Percentiles rank a stretch among this genome's conserved stretches.
phyloP scores from a whole-genome alignment of 1,140 invertebrate species.

The Scaptodrosophila lebanonensis region DNA sequence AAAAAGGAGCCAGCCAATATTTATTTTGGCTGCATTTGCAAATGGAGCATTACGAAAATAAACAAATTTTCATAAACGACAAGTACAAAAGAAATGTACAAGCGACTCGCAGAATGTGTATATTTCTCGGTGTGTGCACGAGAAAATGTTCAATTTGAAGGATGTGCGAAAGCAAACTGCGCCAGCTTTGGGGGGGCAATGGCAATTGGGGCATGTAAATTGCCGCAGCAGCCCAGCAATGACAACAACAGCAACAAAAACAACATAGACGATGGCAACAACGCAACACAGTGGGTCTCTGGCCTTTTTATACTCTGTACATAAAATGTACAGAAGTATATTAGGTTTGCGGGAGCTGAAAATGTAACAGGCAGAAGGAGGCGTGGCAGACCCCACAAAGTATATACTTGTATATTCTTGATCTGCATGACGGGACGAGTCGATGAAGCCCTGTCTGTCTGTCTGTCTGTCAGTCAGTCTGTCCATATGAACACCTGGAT shows the following conservation, averaged over 20 bases:
- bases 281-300: no score
- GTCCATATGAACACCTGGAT: no score
- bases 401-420: no score
- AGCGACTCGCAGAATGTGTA: conserved; percentile 15
- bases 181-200: conserved; percentile 38
- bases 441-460: no score
- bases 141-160: conserved; percentile 67
- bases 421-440: no score
- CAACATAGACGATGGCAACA: no score
- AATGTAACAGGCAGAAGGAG: no score
- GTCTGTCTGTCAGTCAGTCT: no score
- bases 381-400: no score
- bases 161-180: conserved; percentile 48
- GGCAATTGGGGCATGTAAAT: conserved; percentile 72
- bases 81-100: conserved; percentile 61
- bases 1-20: conserved; percentile 45
- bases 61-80: conserved; percentile 76
- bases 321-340: no score
- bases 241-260: conserved; percentile 10
- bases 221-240: conserved; percentile 47
- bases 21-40: conserved; percentile 76
- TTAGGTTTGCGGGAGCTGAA: no score
- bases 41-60: conserved; percentile 76
- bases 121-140: conserved; percentile 33
- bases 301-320: no score